Percentiles rank a stretch among this genome's conserved stretches.
Conservation (phyloP, 64 coral and sea anemone genomes). For the Astreopora myriophthalma region DNA sequence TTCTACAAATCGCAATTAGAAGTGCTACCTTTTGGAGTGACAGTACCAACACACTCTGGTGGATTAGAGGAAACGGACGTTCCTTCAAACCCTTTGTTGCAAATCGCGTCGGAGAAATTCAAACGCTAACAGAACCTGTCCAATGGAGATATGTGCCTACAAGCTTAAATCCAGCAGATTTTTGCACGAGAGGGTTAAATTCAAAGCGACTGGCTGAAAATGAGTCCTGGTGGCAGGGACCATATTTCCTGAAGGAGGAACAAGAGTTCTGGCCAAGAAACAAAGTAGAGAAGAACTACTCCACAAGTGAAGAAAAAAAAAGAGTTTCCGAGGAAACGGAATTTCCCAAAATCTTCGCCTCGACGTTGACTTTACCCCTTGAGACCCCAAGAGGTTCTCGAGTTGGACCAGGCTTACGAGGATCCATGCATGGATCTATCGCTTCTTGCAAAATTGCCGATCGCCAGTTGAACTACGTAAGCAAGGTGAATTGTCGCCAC, state of each 20-base stretch:
- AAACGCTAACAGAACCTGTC: conserved; percentile 6
- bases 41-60: conserved; percentile 67
- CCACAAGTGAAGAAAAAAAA: neutral
- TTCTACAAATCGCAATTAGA: neutral
- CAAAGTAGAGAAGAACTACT: neutral
- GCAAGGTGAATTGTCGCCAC: conserved; percentile 40
- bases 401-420: conserved; percentile 17
- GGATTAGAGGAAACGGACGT: conserved; percentile 35
- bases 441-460: conserved; percentile 55
- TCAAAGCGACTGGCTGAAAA: conserved; percentile 15
- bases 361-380: neutral
- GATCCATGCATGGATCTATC: conserved; percentile 51
- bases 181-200: conserved; percentile 49
- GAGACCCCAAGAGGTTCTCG: conserved; percentile 49
- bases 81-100: conserved; percentile 57
- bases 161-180: conserved; percentile 53
- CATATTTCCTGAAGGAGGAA: neutral
- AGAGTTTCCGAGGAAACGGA: neutral
- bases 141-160: conserved; percentile 51
- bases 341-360: neutral
- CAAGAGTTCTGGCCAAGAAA: conserved; percentile 34
- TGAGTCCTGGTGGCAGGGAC: conserved; percentile 40
- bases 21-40: conserved; percentile 7
- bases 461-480: neutral
- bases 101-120: conserved; percentile 53